Base-by-base conservation (phyloP, 2,113 vertebrate genomes). In the Passerina amoena region DNA sequence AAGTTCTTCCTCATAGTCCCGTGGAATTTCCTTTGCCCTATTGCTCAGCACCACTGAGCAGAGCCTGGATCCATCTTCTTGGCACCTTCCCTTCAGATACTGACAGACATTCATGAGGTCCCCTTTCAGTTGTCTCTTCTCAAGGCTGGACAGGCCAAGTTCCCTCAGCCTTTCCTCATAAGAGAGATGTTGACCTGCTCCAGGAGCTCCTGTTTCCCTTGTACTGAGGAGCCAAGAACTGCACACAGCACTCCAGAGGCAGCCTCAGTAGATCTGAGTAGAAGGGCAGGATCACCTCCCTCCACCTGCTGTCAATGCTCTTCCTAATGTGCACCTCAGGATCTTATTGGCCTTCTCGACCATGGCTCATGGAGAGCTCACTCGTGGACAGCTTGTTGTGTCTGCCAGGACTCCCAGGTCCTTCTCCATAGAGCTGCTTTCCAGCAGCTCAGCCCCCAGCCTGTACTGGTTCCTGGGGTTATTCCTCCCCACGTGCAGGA, bases 261-360 rank as follows among this genome's bases (percentile, higher is more conserved):
- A 33, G 61, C 24, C 23, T 35, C 24, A 10, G 3, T 3, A 53
- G 16, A 16, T 4, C 33, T 38, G 45, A 66, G 4, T 14, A 53
- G n/a, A 47, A 18, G 9, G 28, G 13, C 30, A 60, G n/a, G 28
- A 60, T 75, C 24, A 40, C 16, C 7, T 75, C 53, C 9, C 45
- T 75, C 0, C 0, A 18, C 9, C 16, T 68, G 24, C 53, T 75
- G 24, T 3, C 19, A 24, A 6, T 45, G 6, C 19, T n/a, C 15
- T 68, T 66, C 28, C 61, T 53, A 25, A 35, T 40, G 30, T n/a
- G 20, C 21, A 22, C 7, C 16, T 38, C 20, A 15, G 61, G 23
- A 35, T 21, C 42, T 16, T 44, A 22, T 1, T 75, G 3, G 19
- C 20, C 5, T 37, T 59, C 44, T 45, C 30, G 21, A 24, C n/a